phyloP scores from a whole-genome alignment of 2,113 vertebrate genomes.

The Puma concolor region DNA sequence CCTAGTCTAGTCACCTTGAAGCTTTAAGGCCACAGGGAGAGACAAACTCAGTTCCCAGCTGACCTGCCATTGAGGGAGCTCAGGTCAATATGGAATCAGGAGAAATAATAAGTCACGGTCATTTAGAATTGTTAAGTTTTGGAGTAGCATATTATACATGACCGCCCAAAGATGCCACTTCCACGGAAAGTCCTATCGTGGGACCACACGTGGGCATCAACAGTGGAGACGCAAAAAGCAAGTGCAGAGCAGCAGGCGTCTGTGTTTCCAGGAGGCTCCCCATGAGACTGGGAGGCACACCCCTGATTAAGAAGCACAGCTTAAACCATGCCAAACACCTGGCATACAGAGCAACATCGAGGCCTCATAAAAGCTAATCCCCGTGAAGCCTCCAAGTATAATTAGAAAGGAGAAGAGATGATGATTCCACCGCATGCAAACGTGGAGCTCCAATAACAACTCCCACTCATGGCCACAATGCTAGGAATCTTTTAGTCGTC shows the following conservation, averaged over 20 bases:
- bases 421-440: conserved; percentile 47
- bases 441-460: conserved; percentile 56
- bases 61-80: not conserved
- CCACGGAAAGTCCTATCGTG: not conserved
- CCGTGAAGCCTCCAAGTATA: conserved; percentile 6
- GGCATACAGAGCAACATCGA: not conserved
- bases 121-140: not conserved
- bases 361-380: conserved; percentile 54
- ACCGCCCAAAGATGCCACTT: not conserved
- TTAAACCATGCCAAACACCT: not conserved
- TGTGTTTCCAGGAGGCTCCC: not conserved
- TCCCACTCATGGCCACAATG: not conserved
- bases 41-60: not conserved
- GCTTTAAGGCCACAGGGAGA: not conserved
- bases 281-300: fast-evolving
- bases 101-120: not conserved
- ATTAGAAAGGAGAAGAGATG: conserved; percentile 61
- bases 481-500: conserved; percentile 25
- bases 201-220: not conserved
- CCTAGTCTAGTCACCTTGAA: not conserved
- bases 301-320: not conserved
- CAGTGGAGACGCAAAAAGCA: fast-evolving
- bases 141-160: not conserved
- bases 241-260: not conserved
- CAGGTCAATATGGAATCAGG: not conserved